Evolutionary conservation across 2,113 vertebrate species (phyloP).

Genomic region (Ictalurus furcatus): DNA sequence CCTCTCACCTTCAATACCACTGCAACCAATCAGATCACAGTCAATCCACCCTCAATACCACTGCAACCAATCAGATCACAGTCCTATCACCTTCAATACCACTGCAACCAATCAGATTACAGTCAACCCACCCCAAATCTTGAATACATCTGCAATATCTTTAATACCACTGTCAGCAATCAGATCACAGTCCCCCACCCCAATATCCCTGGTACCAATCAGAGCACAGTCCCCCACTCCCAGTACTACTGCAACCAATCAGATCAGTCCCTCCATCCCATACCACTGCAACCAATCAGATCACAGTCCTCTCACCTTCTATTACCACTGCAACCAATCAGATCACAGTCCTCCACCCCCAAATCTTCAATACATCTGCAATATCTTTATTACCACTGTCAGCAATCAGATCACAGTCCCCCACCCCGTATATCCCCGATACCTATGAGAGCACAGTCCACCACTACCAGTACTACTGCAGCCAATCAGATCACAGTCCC

Average conservation of each 20-base stretch:
- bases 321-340: too few relatives aligned
- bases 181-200: not conserved
- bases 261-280: too few relatives aligned
- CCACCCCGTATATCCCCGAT: not conserved
- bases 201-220: not conserved
- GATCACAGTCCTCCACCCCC: too few relatives aligned
- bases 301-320: too few relatives aligned
- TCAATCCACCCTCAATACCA: not conserved
- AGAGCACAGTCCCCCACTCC: too few relatives aligned
- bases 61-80: not conserved
- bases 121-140: not conserved
- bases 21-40: not conserved
- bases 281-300: too few relatives aligned
- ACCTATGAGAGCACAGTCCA: too few relatives aligned
- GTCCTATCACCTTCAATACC: too few relatives aligned
- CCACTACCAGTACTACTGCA: too few relatives aligned
- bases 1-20: not conserved
- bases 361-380: not conserved
- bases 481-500: too few relatives aligned
- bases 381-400: not conserved
- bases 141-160: not conserved
- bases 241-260: too few relatives aligned
- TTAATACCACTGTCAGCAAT: not conserved
- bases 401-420: not conserved
- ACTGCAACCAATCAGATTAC: too few relatives aligned